Percentiles rank a stretch among this genome's conserved stretches.
Conservation (phyloP, 2,888 invertebrate genomes). For the Drosophila gaucha region DNA sequence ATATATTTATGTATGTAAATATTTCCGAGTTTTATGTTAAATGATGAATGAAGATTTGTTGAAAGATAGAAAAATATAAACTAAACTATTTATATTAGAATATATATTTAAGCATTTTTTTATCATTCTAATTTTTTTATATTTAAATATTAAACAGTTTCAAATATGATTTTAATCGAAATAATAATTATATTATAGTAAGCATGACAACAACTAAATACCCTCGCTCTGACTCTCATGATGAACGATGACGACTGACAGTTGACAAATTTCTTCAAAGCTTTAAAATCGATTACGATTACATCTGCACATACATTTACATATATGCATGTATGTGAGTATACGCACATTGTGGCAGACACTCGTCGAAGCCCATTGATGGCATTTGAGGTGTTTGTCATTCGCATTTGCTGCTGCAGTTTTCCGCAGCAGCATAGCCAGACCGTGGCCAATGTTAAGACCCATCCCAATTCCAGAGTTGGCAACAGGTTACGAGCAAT, state of each 20-base stretch:
- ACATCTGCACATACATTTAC: not conserved
- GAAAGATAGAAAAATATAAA: no score
- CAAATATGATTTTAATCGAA: no score
- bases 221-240: not conserved
- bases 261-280: not conserved
- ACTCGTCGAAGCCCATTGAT: not conserved
- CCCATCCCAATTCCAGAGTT: constrained; percentile 48
- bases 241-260: not conserved
- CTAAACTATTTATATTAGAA: no score
- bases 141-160: no score
- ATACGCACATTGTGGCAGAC: constrained; percentile 13
- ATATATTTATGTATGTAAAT: no score
- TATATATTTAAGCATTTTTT: no score
- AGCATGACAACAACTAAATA: no score
- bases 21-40: no score
- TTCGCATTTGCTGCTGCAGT: constrained; percentile 15
- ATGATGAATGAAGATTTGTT: no score
- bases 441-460: constrained; percentile 41
- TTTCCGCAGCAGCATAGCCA: constrained; percentile 24
- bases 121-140: no score
- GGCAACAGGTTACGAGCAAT: constrained; percentile 31
- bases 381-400: constrained; percentile 28
- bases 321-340: not conserved
- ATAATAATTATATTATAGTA: no score
- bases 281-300: not conserved